Base-by-base conservation (phyloP, 2,797 vertebrate species). In the Margarornis squamiger region DNA sequence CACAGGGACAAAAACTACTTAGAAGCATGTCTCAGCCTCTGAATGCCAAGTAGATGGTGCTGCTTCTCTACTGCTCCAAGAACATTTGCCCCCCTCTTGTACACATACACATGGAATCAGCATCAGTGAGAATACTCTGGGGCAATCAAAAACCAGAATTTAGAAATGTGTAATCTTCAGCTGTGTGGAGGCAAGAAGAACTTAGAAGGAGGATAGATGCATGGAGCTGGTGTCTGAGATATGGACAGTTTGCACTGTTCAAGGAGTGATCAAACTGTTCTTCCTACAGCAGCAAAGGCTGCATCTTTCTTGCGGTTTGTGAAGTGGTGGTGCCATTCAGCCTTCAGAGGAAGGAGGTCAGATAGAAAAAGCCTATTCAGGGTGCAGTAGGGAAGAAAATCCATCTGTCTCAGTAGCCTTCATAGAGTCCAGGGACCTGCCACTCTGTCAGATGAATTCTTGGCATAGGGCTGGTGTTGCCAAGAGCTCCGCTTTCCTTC, bases 391-490 rank as follows among this genome's bases (percentile, higher is more conserved):
- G 68, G 46, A 62, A 70, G 49, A 63, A 90, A 94, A 82, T 63
- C 62, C 51, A 30, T 88, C 88, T 80, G 54, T 63, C 38, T 93
- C 38, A 79, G 67, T 68, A 59, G 36, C 48, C 76, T 73, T 73
- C 88, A 76, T 62, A 94, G 90, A 74, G 74, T 73, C 71, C 11
- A 2, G 77, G 88, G 93, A 92, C 62, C 57, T 71, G 62, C 72
- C 63, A 58, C 67, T 76, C 55, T 36, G 36, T 46, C 77, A 58
- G 57, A 66, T 2, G 12, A 89, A 88, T 93, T 95, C 88, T 92
- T 95, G 95, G 95, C 88, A 71, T 34, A 38, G 39, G 57, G 30
- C 43, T 92, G 54, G 71, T 84, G 93, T 92, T 94, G 88, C 90
- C 76, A 76, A 92, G 96, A 93, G 83, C 80, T 82, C 52, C 0